Evolutionary conservation across 2,888 invertebrate species (phyloP), one percentile per base, ranked within the genome.

Genomic region (Lobophora halterata): DNA sequence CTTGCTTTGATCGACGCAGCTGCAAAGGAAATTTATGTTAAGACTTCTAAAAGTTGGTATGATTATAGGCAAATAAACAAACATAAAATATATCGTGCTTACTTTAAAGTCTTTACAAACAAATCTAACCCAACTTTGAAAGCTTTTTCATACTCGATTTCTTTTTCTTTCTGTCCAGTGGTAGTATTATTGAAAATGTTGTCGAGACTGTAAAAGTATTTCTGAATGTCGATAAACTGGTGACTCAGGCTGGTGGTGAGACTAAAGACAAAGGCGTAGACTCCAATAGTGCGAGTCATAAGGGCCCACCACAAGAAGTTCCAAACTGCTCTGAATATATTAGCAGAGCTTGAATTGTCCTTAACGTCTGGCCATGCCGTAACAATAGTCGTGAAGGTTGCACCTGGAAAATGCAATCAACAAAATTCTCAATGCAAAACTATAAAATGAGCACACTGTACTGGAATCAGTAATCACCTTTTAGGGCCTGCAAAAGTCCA

Each of bases 31-130:
- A n/a, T n/a, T n/a, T n/a, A n/a, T n/a, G n/a, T n/a, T n/a, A n/a
- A n/a, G n/a, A n/a, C n/a, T n/a, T n/a, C n/a, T n/a, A n/a, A n/a
- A n/a, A n/a, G n/a, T n/a, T n/a, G n/a, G n/a, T n/a, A n/a, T n/a
- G n/a, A n/a, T n/a, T n/a, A n/a, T n/a, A n/a, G n/a, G n/a, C n/a
- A n/a, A n/a, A n/a, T n/a, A n/a, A n/a, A n/a, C n/a, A n/a, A n/a
- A n/a, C n/a, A n/a, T n/a, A n/a, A n/a, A n/a, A n/a, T n/a, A n/a
- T n/a, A n/a, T n/a, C n/a, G n/a, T n/a, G 48, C 58, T 50, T 34
- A 71, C 70, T 61, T 51, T n/a, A 66, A 41, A 1, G 63, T 65
- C 16, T 57, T 49, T 1, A 49, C 32, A 44, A 68, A 71, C 26
- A 67, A 35, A 32, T 60, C 49, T 12, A 71, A 58, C 3, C 71